Evolutionary conservation across 2,113 vertebrate genomes (phyloP).

Genomic region (Toxotes chatareus): DNA sequence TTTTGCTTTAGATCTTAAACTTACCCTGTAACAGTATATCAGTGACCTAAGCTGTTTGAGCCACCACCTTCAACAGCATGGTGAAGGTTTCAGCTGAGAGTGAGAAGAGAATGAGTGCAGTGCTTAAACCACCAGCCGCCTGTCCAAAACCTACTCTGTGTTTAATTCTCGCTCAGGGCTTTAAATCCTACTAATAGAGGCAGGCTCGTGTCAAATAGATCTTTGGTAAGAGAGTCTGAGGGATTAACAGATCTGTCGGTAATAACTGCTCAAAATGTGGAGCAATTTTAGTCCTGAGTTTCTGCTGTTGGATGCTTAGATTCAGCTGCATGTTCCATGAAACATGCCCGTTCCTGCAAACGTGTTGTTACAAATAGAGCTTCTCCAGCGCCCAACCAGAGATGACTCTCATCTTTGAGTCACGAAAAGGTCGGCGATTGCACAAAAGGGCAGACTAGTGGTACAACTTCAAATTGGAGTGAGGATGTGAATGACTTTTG

Average conservation of each 20-base stretch:
- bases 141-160: constrained; percentile 14
- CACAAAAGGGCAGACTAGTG: constrained; percentile 39
- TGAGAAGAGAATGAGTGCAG: constrained; percentile 5
- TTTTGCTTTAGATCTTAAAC: constrained; percentile 19
- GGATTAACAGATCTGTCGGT: constrained; percentile 42
- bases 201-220: constrained; percentile 47
- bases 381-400: background rate
- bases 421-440: constrained; percentile 42
- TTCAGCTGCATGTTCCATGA: constrained; percentile 4
- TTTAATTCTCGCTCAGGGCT: constrained; percentile 53
- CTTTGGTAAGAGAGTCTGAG: constrained; percentile 16
- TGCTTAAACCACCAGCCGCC: constrained; percentile 2
- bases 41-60: constrained; percentile 1
- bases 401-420: constrained; percentile 26
- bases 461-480: constrained; percentile 18
- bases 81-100: background rate
- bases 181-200: constrained; percentile 41
- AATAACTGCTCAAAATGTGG: constrained; percentile 19
- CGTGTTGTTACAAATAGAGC: background rate
- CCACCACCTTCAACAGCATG: background rate
- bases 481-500: constrained; percentile 6
- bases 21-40: background rate
- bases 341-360: constrained; percentile 4
- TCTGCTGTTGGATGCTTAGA: background rate
- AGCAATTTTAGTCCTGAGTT: background rate